phyloP scores from a whole-genome alignment of 2,113 vertebrate genomes.

The Protomyctophum bolini region DNA sequence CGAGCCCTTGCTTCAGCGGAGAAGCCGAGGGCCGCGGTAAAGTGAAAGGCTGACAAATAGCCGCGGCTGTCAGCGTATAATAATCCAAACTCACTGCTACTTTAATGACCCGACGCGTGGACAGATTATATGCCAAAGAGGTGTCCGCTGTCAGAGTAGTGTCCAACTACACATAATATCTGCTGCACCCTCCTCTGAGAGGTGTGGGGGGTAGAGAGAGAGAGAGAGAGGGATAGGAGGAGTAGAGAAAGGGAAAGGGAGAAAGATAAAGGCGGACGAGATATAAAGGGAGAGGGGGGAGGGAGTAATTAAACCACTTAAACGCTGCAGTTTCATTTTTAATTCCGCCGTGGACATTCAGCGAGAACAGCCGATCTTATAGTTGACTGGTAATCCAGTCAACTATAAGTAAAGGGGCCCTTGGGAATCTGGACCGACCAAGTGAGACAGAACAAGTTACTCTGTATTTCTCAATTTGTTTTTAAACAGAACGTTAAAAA shows the following conservation, averaged over 20 bases:
- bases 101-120: slow-evolving; percentile 56
- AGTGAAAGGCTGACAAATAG: slow-evolving; percentile 31
- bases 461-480: no score
- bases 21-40: slow-evolving; percentile 31
- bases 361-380: no score
- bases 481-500: no score
- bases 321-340: slow-evolving; percentile 30
- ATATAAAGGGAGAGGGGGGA: neutral
- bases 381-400: no score
- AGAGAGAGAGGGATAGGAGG: neutral
- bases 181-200: slow-evolving; percentile 51
- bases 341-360: no score
- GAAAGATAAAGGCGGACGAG: neutral
- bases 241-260: neutral
- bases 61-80: slow-evolving; percentile 41
- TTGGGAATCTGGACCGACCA: no score
- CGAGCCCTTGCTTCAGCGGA: slow-evolving; percentile 13
- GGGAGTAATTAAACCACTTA: slow-evolving; percentile 48
- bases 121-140: slow-evolving; percentile 51
- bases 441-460: no score
- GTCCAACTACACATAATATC: slow-evolving; percentile 18
- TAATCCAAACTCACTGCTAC: slow-evolving; percentile 30
- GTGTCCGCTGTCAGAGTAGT: slow-evolving; percentile 42
- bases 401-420: no score
- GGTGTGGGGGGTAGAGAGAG: neutral